Base-by-base conservation (phyloP, 2,113 vertebrate species). In the Paralichthys olivaceus region DNA sequence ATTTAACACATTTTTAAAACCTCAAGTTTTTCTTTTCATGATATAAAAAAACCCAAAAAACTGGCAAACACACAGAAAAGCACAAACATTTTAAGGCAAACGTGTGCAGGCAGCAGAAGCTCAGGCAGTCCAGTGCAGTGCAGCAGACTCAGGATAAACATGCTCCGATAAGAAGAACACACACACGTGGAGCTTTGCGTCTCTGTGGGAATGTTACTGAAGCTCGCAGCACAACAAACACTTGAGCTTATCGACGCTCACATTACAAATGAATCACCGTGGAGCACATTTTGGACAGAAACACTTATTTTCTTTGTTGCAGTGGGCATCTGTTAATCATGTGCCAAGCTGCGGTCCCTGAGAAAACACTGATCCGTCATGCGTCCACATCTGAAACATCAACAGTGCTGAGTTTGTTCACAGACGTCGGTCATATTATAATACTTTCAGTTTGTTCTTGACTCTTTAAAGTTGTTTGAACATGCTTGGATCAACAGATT, bases 1-100 rank as follows among this genome's bases (percentile, higher is more conserved):
- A 19, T 53, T 77, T 67, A 51, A 83, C 61, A 77, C 54, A 68
- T 32, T 29, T 69, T 49, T n/a, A 58, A 7, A n/a, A 53, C 43
- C 29, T 57, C 15, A 61, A 49, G n/a, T n/a, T 8, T 25, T 19
- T 20, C 15, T 47, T 56, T 37, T 60, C 43, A 43, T 73, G 67
- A 81, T 89, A 88, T 66, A 87, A 85, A 86, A 86, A 81, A 63
- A 80, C 69, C n/a, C n/a, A n/a, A n/a, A n/a, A n/a, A 51, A 37
- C 65, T 57, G 63, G 49, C 53, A 72, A 61, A 79, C 53, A 83
- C 51, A 67, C 51, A 53, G 51, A 66, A 62, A 78, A 45, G 37
- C 70, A 65, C 32, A 58, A 11, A 61, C 19, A 70, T 70, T 80
- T 75, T 69, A 91, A 90, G 88, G 87, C 85, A 72, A 81, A 80